phyloP scores from a whole-genome alignment of 2,797 vertebrate genomes.

The Petrocephalus schoutedeni region DNA sequence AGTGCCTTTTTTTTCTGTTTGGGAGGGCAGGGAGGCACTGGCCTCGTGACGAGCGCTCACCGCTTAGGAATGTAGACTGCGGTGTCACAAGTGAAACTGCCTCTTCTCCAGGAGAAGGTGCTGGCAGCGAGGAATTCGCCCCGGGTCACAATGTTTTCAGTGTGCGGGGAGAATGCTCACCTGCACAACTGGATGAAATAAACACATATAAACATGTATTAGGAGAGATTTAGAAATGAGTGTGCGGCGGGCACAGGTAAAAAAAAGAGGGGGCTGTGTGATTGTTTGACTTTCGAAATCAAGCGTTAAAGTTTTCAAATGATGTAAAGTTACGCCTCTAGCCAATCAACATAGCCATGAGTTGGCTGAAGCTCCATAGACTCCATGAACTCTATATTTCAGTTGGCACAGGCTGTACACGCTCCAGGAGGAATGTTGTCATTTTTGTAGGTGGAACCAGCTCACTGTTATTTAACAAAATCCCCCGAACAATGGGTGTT shows the following conservation, averaged over 20 bases:
- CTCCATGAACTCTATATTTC: neutral
- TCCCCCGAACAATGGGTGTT: slow-evolving; percentile 24
- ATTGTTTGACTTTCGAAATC: neutral
- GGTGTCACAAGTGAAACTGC: slow-evolving; percentile 21
- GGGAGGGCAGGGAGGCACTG: neutral
- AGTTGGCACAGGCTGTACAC: neutral
- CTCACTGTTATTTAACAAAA: slow-evolving; percentile 17
- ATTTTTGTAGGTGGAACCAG: slow-evolving; percentile 16
- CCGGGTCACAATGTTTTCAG: slow-evolving; percentile 3
- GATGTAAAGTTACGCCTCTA: neutral
- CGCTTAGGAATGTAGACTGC: slow-evolving; percentile 20
- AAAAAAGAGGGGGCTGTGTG: neutral
- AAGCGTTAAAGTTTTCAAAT: neutral
- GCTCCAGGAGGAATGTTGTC: neutral
- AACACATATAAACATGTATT: slow-evolving; percentile 9
- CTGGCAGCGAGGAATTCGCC: slow-evolving; percentile 17
- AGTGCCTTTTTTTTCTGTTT: neutral
- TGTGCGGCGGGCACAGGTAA: neutral
- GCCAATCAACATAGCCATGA: neutral
- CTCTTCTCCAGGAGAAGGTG: neutral
- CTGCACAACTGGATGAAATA: neutral
- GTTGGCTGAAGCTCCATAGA: neutral
- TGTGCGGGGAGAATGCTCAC: slow-evolving; percentile 1
- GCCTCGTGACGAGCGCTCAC: neutral
- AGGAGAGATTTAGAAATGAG: neutral